Conservation (phyloP, 2,888 invertebrate genomes). For the Clitarchus hookeri region DNA sequence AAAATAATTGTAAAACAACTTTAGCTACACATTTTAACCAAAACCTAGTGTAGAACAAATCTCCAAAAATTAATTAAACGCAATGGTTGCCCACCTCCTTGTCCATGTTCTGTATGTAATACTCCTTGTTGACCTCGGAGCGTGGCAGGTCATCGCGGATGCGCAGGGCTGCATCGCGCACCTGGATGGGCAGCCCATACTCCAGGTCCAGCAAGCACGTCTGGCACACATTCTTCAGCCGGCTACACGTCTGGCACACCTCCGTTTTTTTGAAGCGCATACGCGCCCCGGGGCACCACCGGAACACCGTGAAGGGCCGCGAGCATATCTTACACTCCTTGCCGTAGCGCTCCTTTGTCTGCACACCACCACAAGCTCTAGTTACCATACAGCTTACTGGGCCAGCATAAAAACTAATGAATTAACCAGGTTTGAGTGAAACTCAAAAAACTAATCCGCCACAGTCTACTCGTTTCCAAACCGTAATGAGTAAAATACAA, state of each 20-base stretch:
- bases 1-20: too few relatives aligned
- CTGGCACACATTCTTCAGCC: conserved; percentile 94
- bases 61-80: too few relatives aligned
- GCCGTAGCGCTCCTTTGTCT: conserved; percentile 95
- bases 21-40: too few relatives aligned
- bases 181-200: conserved; percentile 86
- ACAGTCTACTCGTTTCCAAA: background rate
- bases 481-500: too few relatives aligned
- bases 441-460: too few relatives aligned
- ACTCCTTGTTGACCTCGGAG: conserved; percentile 94
- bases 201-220: conserved; percentile 93
- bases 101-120: conserved; percentile 90
- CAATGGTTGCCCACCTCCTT: conserved; percentile 62
- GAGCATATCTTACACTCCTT: conserved; percentile 96
- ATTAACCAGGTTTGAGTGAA: too few relatives aligned
- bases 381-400: too few relatives aligned
- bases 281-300: conserved; percentile 94
- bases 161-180: conserved; percentile 88
- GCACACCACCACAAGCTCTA: conserved; percentile 46
- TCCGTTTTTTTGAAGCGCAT: conserved; percentile 98
- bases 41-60: too few relatives aligned
- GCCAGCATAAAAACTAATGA: background rate
- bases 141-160: conserved; percentile 89
- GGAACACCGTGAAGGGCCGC: conserved; percentile 92
- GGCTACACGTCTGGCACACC: conserved; percentile 93